phyloP scores from a whole-genome alignment of 2,888 invertebrate species.

The Chironomus riparius region DNA sequence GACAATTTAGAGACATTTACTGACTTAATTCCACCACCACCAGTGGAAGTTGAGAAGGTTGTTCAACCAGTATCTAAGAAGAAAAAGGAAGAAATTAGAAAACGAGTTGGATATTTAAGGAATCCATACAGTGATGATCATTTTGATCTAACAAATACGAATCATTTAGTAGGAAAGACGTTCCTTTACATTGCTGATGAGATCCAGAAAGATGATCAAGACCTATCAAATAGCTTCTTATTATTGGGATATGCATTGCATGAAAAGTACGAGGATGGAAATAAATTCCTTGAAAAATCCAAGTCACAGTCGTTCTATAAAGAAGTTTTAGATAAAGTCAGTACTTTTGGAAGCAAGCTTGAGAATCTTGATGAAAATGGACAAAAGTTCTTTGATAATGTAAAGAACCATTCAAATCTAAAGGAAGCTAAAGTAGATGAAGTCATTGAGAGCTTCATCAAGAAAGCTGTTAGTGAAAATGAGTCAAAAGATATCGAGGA shows the following conservation, averaged over 20 bases:
- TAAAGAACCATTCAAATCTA: slow-evolving; percentile 32
- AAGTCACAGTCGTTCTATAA: slow-evolving; percentile 39
- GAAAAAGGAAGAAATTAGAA: slow-evolving; percentile 46
- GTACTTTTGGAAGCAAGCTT: slow-evolving; percentile 37
- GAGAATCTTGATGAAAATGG: slow-evolving; percentile 39
- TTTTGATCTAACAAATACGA: slow-evolving; percentile 68
- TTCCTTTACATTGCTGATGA: slow-evolving; percentile 41
- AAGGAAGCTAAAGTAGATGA: slow-evolving; percentile 33
- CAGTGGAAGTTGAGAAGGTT: slow-evolving; percentile 38
- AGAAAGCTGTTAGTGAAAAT: slow-evolving; percentile 35
- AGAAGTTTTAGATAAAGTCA: slow-evolving; percentile 39
- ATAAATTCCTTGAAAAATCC: slow-evolving; percentile 33
- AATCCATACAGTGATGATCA: slow-evolving; percentile 84
- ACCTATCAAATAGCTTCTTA: slow-evolving; percentile 47
- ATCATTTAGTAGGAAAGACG: slow-evolving; percentile 73
- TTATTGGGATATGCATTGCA: slow-evolving; percentile 58
- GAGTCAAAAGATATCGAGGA: slow-evolving; percentile 39
- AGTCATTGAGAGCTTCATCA: slow-evolving; percentile 33
- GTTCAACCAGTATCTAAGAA: slow-evolving; percentile 41
- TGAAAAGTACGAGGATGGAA: slow-evolving; percentile 54
- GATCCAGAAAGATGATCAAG: slow-evolving; percentile 31
- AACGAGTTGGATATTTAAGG: slow-evolving; percentile 68
- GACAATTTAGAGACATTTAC: slow-evolving; percentile 39
- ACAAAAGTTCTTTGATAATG: slow-evolving; percentile 30
- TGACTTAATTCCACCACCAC: slow-evolving; percentile 30